Conservation (phyloP, 2,888 invertebrate species). For the Epirrhoe tristata region DNA sequence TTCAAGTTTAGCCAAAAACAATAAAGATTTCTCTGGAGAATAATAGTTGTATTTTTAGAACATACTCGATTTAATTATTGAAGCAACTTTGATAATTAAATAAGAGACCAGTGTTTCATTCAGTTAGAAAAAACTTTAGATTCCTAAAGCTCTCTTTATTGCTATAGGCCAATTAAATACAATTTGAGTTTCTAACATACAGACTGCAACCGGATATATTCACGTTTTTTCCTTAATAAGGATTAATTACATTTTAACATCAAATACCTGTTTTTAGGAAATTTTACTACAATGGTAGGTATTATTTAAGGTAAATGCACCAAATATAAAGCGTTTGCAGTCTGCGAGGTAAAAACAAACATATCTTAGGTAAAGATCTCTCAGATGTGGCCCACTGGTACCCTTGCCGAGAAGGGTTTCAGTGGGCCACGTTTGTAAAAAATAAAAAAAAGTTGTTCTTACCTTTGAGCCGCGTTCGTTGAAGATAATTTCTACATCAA, state of each 20-base stretch:
- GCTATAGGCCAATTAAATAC: slow-evolving; percentile 27
- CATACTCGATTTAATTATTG: not conserved
- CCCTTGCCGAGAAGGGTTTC: slow-evolving; percentile 61
- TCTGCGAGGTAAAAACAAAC: slow-evolving; percentile 36
- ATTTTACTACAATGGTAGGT: not conserved
- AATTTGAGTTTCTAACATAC: slow-evolving; percentile 29
- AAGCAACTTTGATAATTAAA: not conserved
- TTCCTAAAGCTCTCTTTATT: slow-evolving; percentile 27
- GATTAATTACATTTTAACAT: not conserved
- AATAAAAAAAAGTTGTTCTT: slow-evolving; percentile 79
- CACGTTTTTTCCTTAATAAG: not conserved
- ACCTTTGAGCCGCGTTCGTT: slow-evolving; percentile 99
- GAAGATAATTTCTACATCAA: slow-evolving; percentile 99
- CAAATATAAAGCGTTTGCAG: slow-evolving; percentile 22
- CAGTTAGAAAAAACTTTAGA: not conserved
- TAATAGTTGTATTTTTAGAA: not conserved
- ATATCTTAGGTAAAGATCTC: slow-evolving; percentile 40
- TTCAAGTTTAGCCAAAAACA: slow-evolving; percentile 28
- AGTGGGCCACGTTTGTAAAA: slow-evolving; percentile 64
- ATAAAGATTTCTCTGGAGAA: slow-evolving; percentile 27
- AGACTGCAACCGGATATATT: slow-evolving; percentile 24
- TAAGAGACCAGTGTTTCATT: not conserved
- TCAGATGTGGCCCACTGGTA: slow-evolving; percentile 67
- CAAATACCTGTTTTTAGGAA: not conserved
- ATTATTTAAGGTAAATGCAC: not conserved